Evolutionary conservation across 2,888 invertebrate species (phyloP), one percentile per base, ranked within the genome.

Genomic region (Amphipyra berbera): DNA sequence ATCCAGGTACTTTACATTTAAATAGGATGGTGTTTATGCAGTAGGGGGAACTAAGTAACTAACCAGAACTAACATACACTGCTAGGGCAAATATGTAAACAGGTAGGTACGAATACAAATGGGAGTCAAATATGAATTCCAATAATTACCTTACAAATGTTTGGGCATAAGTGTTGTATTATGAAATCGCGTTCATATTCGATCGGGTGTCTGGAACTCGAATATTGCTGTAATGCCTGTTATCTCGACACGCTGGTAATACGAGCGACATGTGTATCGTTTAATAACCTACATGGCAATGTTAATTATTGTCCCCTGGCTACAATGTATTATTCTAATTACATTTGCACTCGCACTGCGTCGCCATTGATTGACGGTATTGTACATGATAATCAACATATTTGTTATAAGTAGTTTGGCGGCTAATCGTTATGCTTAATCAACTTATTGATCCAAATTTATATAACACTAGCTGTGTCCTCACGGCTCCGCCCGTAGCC

Each of bases 221-320:
- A 55, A 52, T 63, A 47, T 21, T 42, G 35, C 21, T 44, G 30
- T 49, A 40, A 67, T 35, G 15, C 42, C 13, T 47, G 49, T 58
- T 73, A 73, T 62, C 62, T 70, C 58, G 74, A 55, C 57, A 47
- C 5, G 47, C 27, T 48, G 50, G 46, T 56, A 35, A 46, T 45
- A 44, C 13, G 40, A 57, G 27, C 45, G 27, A 61, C 55, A 45
- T 30, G 41, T 52, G 40, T 54, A 53, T 15, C 14, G n/a, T 47
- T 48, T 4, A 30, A 6, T 30, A 30, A 30, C 0, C 7, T 4
- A 30, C 7, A 30, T 30, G 7, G 30, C 6, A 7, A 30, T 30
- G 30, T 30, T 59, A 48, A 52, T 52, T 57, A 52, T 52, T 57
- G 40, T 50, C n/a, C 27, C 9, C 30, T 21, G n/a, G 30, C 30